Evolutionary conservation across 1,140 invertebrate species (phyloP), one percentile per base, ranked within the genome.

Genomic region (Grapholita molesta): DNA sequence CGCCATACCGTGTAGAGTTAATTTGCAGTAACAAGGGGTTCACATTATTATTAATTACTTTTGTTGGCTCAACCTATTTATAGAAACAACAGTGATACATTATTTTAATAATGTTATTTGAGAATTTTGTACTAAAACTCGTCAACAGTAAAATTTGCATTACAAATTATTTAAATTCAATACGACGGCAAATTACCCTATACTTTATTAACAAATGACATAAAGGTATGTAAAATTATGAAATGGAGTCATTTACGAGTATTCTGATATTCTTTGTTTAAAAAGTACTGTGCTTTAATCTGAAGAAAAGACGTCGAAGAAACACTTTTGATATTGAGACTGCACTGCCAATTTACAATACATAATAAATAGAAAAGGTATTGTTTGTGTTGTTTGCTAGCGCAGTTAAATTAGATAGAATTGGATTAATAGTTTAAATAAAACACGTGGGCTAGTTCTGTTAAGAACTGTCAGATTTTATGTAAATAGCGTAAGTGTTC

Each of bases 11-110:
- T 21, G 7, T 21, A 48, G 18, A 48, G 18, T 7, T 48, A 9
- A 48, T 48, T 48, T 48, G 15, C 18, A 74, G 74, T 57, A 74
- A 73, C 67, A 70, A 71, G 18, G 64, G 71, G 53, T 68, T 70
- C 69, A 68, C 69, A 48, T 48, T 15, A 48, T 48, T 15, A 48
- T 21, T 48, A 48, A 48, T 48, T 48, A 48, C 18, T 48, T 21
- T 48, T 21, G 15, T 48, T 21, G 1, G 0, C 42, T 18, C 42
- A 21, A 21, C 18, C 18, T 48, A 48, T 15, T n/a, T 38, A 38
- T 38, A 15, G 1, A 35, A 70, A 77, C 71, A 75, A 68, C 69
- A 65, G 68, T 72, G 71, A 48, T 18, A 48, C 7, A 48, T 48
- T 48, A 18, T 48, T 48, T 48, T 48, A 48, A 21, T 48, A 48